A percentile compares a stretch with the other conserved stretches of the same genome.
These are phyloP conservation scores for Corvus hawaiiensis DNA, from an alignment of 2,113 vertebrate genomes.

Conservation along the genomic window DNA sequence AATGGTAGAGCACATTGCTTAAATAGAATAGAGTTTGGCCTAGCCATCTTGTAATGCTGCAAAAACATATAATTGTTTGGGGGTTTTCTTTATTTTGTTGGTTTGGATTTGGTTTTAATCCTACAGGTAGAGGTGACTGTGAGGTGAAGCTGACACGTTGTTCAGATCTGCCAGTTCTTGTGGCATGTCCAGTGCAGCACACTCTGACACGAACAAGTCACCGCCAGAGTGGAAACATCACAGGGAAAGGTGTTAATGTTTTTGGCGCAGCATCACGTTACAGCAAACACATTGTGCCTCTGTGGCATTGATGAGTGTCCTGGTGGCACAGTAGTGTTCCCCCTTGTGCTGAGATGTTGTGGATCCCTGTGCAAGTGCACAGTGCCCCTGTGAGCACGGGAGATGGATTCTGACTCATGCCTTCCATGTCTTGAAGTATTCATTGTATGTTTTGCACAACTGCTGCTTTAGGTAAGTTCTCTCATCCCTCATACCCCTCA, in stretches of 20 bases:
- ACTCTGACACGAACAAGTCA: background rate
- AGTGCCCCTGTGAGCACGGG: background rate
- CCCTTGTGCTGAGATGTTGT: background rate
- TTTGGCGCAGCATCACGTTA: background rate
- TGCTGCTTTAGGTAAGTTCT: background rate
- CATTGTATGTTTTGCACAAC: background rate
- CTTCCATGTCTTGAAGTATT: background rate
- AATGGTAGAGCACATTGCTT: background rate
- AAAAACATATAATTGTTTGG: background rate
- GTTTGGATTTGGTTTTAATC: background rate
- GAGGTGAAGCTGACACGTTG: rapidly evolving
- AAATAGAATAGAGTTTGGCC: background rate
- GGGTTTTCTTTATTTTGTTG: background rate
- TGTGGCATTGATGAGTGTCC: background rate
- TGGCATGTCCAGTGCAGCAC: background rate
- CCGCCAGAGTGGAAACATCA: background rate
- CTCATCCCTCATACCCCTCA: background rate
- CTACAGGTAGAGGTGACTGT: background rate
- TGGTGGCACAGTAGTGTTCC: background rate
- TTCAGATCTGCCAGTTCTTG: background rate
- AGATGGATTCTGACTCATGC: background rate
- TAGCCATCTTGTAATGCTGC: background rate
- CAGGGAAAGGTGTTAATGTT: background rate
- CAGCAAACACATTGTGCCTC: rapidly evolving
- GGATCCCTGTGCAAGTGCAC: background rate